These are phyloP conservation scores for Tetragonula clypearis DNA, from an alignment of 1,140 invertebrate species.

Conservation along the genomic window DNA sequence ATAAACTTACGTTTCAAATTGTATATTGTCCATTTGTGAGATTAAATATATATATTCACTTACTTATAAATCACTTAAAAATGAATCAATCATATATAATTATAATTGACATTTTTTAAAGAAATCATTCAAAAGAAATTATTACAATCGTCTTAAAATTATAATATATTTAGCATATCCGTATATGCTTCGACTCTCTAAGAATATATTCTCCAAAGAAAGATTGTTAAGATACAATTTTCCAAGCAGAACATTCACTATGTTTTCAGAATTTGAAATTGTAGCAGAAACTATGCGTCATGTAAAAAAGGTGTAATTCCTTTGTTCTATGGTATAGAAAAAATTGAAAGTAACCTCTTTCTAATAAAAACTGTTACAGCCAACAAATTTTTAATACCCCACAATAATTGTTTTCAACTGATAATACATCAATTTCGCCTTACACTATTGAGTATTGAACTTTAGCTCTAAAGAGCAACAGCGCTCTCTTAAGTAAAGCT, in stretches of 20 bases:
- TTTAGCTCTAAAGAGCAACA: not conserved
- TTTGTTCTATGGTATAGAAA: not conserved
- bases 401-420: not conserved
- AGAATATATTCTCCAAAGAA: not conserved
- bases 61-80: constrained; percentile 3
- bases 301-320: not conserved
- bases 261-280: not conserved
- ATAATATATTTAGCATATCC: not conserved
- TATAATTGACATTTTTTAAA: not conserved
- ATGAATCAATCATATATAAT: not conserved
- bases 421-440: not conserved
- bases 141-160: not conserved
- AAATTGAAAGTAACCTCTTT: not conserved
- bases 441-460: not conserved
- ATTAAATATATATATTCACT: not conserved
- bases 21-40: constrained; percentile 51
- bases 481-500: not conserved
- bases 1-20: constrained; percentile 36
- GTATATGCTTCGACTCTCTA: not conserved
- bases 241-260: not conserved
- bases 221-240: too few relatives aligned
- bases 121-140: not conserved
- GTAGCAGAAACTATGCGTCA: not conserved
- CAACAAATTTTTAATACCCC: not conserved
- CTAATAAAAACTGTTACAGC: not conserved